These are phyloP conservation scores for Epirrhoe alternata DNA, from an alignment of 2,888 invertebrate species.

Conservation along the genomic window DNA sequence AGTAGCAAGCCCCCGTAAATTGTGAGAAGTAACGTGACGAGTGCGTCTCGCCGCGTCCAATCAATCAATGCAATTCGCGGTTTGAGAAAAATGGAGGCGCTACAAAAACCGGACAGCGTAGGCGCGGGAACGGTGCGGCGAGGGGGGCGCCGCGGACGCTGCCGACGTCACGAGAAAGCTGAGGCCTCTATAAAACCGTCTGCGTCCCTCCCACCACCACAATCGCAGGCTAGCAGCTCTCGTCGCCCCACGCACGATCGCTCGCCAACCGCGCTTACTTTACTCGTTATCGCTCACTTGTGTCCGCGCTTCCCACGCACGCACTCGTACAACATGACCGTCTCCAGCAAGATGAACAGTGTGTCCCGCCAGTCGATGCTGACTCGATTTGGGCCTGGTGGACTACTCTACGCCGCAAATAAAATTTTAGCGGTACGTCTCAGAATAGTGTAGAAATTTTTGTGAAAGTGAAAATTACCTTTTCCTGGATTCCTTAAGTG, in stretches of 20 bases:
- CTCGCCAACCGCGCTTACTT: conserved; percentile 63
- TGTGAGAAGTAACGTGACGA: conserved; percentile 9
- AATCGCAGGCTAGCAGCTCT: conserved; percentile 73
- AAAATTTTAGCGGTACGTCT: conserved; percentile 83
- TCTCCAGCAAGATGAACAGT: conserved; percentile 83
- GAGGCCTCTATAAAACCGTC: conserved; percentile 79
- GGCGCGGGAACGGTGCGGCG: conserved; percentile 45
- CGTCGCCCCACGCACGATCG: conserved; percentile 62
- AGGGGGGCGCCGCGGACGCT: conserved; percentile 55
- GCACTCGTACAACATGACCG: conserved; percentile 76
- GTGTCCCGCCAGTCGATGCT: conserved; percentile 80
- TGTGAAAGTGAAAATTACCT: conserved; percentile 54
- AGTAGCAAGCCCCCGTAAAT: neutral
- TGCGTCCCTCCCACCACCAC: conserved; percentile 74
- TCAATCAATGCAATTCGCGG: conserved; percentile 60
- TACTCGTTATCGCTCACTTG: conserved; percentile 63
- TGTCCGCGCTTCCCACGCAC: conserved; percentile 61
- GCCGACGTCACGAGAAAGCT: conserved; percentile 77
- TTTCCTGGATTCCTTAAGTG: conserved; percentile 39
- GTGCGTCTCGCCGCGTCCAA: conserved; percentile 41
- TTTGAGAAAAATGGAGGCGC: conserved; percentile 65
- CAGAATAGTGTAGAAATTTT: conserved; percentile 51
- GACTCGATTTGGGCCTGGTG: conserved; percentile 80
- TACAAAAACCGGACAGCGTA: conserved; percentile 63
- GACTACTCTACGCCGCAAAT: conserved; percentile 79